These are phyloP conservation scores for Microtus richardsoni DNA, from an alignment of 2,113 vertebrate genomes.

Conservation along the genomic window DNA sequence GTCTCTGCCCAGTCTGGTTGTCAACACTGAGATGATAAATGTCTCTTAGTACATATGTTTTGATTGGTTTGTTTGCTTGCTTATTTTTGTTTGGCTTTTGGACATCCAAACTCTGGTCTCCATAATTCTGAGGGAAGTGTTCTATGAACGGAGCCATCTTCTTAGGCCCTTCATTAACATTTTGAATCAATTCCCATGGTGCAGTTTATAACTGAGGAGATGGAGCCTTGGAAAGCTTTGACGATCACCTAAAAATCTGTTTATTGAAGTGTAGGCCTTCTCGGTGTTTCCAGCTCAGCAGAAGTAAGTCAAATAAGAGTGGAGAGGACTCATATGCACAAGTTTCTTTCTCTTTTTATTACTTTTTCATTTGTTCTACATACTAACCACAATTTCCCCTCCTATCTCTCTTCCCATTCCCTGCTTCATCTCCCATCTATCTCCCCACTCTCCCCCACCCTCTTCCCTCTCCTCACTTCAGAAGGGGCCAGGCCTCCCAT, in stretches of 20 bases:
- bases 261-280: not conserved
- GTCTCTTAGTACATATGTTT: too few relatives aligned
- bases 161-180: not conserved
- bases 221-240: not conserved
- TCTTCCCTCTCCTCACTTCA: too few relatives aligned
- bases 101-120: not conserved
- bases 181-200: slow-evolving; percentile 18
- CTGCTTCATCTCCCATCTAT: too few relatives aligned
- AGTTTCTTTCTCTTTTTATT: not conserved
- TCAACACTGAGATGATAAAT: not conserved
- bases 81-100: not conserved
- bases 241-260: not conserved
- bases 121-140: not conserved
- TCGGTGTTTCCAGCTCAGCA: not conserved
- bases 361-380: too few relatives aligned
- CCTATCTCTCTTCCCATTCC: too few relatives aligned
- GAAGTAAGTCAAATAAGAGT: not conserved
- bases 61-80: not conserved
- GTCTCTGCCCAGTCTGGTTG: not conserved
- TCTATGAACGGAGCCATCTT: not conserved
- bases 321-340: not conserved
- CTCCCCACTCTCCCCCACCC: too few relatives aligned
- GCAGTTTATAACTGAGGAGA: slow-evolving; percentile 5
- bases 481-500: too few relatives aligned
- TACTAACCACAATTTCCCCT: too few relatives aligned